A percentile compares a stretch with the other conserved stretches of the same genome.
phyloP scores from a whole-genome alignment of 2,797 vertebrate genomes.

The Paramormyrops hopkinsi region DNA sequence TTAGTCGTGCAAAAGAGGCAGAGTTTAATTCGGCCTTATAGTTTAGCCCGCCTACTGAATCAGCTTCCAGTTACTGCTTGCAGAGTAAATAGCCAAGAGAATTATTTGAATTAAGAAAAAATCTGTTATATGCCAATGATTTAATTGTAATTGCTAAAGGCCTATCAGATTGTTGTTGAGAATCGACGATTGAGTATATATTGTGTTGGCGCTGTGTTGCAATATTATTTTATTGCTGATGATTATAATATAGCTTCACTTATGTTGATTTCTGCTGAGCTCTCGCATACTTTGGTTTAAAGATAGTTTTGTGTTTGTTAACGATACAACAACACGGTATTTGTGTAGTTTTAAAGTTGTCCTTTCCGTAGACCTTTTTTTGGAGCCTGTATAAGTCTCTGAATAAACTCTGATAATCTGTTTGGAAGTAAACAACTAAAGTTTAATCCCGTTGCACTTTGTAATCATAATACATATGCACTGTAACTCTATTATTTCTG shows the following conservation, averaged over 20 bases:
- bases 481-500: not conserved
- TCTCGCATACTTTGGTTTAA: not conserved
- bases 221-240: not conserved
- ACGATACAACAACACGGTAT: not conserved
- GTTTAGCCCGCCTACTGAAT: not conserved
- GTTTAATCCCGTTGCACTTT: not conserved
- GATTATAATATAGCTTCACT: not conserved
- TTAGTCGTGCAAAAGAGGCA: conserved; percentile 36
- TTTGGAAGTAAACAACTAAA: not conserved
- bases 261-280: not conserved
- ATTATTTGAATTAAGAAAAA: not conserved
- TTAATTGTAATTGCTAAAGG: not conserved
- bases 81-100: not conserved
- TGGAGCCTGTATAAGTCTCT: not conserved
- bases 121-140: not conserved
- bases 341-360: not conserved
- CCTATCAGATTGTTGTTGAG: not conserved
- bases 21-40: not conserved
- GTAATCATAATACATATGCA: not conserved
- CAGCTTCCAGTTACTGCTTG: not conserved
- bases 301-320: not conserved
- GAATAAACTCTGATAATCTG: not conserved
- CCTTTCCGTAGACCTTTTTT: not conserved
- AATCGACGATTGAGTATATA: not conserved
- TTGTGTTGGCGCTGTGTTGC: not conserved